A percentile compares a stretch with the other conserved stretches of the same genome.
Conservation (phyloP, 2,888 invertebrate species). For the Polyploca ridens region DNA sequence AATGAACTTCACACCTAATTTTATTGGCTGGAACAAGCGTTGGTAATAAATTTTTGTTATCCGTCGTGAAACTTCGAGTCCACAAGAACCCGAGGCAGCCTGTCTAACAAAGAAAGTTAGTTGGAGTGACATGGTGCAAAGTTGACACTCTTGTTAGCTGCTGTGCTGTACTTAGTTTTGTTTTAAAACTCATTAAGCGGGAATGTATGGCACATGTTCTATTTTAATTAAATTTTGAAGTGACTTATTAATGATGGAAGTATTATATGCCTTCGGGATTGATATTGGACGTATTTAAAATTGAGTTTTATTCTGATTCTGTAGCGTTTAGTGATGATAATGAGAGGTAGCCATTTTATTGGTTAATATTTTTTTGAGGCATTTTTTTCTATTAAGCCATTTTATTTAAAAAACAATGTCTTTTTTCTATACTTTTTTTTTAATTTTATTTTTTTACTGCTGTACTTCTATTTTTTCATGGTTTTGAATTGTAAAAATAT, state of each 20-base stretch:
- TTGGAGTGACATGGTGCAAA: slow-evolving; percentile 16
- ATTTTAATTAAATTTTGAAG: slow-evolving; percentile 15
- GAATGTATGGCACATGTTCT: slow-evolving; percentile 7
- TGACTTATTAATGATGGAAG: neutral
- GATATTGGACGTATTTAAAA: neutral
- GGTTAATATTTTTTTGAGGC: too few relatives aligned
- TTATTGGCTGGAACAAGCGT: neutral
- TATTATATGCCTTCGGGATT: neutral
- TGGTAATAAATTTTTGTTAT: slow-evolving; percentile 7
- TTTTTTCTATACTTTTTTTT: too few relatives aligned
- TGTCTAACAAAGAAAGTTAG: slow-evolving; percentile 14
- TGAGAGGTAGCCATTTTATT: too few relatives aligned
- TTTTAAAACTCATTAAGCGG: slow-evolving; percentile 18
- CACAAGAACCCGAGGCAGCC: slow-evolving; percentile 11
- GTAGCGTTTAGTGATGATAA: too few relatives aligned
- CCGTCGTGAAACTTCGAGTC: neutral
- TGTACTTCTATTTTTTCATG: too few relatives aligned
- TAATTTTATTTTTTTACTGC: too few relatives aligned
- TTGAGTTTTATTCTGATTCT: too few relatives aligned
- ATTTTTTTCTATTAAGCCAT: too few relatives aligned
- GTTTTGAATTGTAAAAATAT: too few relatives aligned
- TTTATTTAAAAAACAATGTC: too few relatives aligned
- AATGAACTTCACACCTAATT: slow-evolving; percentile 6
- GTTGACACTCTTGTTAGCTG: slow-evolving; percentile 19
- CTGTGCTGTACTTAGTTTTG: slow-evolving; percentile 10